Evolutionary conservation across 2,888 invertebrate species (phyloP).

Genomic region (Heliothis peltigera): DNA sequence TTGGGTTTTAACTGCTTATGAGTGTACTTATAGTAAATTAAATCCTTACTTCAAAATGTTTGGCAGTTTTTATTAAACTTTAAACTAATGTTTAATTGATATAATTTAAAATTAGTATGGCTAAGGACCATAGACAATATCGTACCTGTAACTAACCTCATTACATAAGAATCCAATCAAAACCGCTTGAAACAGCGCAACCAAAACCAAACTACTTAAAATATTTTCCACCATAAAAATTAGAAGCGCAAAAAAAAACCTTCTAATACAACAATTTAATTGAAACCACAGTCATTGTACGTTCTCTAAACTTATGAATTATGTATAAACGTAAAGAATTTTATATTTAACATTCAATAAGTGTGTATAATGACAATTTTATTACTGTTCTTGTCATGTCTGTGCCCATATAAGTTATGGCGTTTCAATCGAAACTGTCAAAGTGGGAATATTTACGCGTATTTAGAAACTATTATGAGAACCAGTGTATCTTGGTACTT

Average conservation of each 20-base stretch:
- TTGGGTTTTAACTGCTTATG: not conserved
- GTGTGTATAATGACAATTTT: constrained; percentile 58
- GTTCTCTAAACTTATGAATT: constrained; percentile 52
- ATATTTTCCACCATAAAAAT: not conserved
- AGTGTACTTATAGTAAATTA: too few species aligned
- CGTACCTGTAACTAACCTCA: too few species aligned
- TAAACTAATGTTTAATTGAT: too few species aligned
- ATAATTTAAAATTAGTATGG: too few species aligned
- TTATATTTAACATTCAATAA: constrained; percentile 51
- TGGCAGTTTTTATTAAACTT: too few species aligned
- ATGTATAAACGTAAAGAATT: constrained; percentile 49
- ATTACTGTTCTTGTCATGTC: constrained; percentile 60
- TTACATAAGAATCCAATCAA: not conserved
- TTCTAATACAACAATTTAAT: constrained; percentile 1
- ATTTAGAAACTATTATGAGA: constrained; percentile 58
- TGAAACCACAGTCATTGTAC: constrained; percentile 39
- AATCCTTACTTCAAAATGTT: too few species aligned
- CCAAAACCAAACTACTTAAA: not conserved
- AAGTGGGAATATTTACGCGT: constrained; percentile 48
- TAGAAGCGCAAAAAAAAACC: not conserved
- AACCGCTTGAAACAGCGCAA: not conserved
- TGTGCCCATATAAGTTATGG: constrained; percentile 46
- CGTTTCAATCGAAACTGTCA: constrained; percentile 37
- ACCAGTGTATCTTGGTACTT: constrained; percentile 30
- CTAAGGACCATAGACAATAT: too few species aligned